phyloP scores from a whole-genome alignment of 2,797 vertebrate species.

The Liparis tanakae region DNA sequence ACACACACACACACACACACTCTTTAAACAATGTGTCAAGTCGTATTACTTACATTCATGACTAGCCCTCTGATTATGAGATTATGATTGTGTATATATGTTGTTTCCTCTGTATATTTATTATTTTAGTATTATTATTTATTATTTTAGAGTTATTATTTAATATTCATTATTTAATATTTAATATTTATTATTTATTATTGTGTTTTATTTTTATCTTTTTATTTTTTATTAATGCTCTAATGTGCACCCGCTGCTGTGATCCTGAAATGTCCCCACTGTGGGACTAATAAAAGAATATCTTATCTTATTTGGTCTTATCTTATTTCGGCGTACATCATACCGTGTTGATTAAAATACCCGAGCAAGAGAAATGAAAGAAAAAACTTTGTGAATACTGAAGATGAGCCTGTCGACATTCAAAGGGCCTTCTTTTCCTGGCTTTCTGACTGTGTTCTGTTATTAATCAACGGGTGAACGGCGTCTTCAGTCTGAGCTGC shows the following conservation, averaged over 20 bases:
- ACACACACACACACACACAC: not conserved
- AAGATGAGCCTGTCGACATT: not conserved
- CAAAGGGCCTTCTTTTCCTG: not conserved
- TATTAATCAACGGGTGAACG: conserved; percentile 60
- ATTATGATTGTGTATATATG: too few species aligned
- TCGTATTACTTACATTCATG: not conserved
- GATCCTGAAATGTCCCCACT: too few species aligned
- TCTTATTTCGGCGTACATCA: not conserved
- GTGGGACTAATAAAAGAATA: too few species aligned
- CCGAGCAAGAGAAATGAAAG: not conserved
- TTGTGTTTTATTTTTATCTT: too few species aligned
- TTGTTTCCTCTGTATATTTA: too few species aligned
- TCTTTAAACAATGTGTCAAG: not conserved
- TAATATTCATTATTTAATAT: too few species aligned
- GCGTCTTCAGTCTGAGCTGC: conserved; percentile 59
- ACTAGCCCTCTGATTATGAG: not conserved
- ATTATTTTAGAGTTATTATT: too few species aligned
- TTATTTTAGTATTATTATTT: too few species aligned
- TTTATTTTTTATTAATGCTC: too few species aligned
- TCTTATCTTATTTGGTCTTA: too few species aligned
- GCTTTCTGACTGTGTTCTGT: conserved; percentile 1
- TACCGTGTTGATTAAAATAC: not conserved
- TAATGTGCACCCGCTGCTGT: too few species aligned
- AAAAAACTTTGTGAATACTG: not conserved
- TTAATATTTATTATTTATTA: too few species aligned